A percentile compares a stretch with the other conserved stretches of the same genome.
Evolutionary conservation across 2,113 vertebrate genomes (phyloP).

Genomic region (Toxotes chatareus): DNA sequence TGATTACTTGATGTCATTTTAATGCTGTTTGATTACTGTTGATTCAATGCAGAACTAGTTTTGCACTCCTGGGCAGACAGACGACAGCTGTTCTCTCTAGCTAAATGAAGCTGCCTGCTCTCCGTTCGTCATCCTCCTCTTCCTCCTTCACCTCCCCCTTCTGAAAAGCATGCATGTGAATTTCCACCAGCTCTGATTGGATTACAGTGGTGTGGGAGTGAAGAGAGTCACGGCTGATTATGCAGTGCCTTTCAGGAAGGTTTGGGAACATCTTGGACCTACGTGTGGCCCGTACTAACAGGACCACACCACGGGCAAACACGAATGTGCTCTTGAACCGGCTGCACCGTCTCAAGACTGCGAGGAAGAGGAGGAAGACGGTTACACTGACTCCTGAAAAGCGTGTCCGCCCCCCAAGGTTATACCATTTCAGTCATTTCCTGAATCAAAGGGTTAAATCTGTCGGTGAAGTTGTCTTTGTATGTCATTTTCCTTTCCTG

Average conservation of each 20-base stretch:
- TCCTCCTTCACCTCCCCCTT: constrained; percentile 45
- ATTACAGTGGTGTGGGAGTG: constrained; percentile 63
- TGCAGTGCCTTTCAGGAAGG: constrained; percentile 70
- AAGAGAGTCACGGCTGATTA: constrained; percentile 50
- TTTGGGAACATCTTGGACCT: constrained; percentile 52
- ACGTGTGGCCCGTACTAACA: constrained; percentile 34
- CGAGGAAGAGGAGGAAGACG: constrained; percentile 68
- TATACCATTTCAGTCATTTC: constrained; percentile 52
- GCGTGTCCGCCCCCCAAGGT: constrained; percentile 49
- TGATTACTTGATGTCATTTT: constrained; percentile 84
- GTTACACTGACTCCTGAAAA: constrained; percentile 47
- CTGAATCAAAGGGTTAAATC: constrained; percentile 52
- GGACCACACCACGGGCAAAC: constrained; percentile 17
- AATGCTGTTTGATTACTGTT: constrained; percentile 83
- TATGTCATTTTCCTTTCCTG: constrained; percentile 65
- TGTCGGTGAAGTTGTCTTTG: constrained; percentile 66
- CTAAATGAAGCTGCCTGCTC: constrained; percentile 73
- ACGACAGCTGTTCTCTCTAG: constrained; percentile 62
- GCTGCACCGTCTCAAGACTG: constrained; percentile 34
- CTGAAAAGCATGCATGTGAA: constrained; percentile 70
- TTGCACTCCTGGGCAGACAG: constrained; percentile 79
- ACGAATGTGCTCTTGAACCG: constrained; percentile 38
- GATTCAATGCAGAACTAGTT: constrained; percentile 83
- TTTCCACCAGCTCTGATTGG: constrained; percentile 68
- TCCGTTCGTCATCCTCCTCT: constrained; percentile 43